Percentiles rank a stretch among this genome's conserved stretches.
Conservation (phyloP, 2,888 invertebrate genomes). For the Bellardia pandia region DNA sequence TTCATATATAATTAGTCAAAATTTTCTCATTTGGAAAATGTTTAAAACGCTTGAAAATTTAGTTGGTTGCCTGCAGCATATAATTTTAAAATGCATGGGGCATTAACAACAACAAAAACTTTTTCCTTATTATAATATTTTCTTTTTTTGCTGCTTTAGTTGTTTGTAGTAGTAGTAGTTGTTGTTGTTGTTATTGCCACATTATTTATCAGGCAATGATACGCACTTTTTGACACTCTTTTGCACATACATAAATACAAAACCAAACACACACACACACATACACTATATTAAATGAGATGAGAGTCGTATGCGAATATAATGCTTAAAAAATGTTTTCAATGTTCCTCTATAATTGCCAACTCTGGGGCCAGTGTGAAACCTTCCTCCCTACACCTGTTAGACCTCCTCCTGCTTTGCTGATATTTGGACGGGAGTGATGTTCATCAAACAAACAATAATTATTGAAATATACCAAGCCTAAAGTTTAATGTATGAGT, state of each 20-base stretch:
- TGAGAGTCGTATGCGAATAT: slow-evolving; percentile 6
- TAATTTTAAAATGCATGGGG: slow-evolving; percentile 46
- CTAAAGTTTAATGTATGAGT: slow-evolving; percentile 65
- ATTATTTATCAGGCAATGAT: slow-evolving; percentile 70
- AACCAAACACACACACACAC: background rate
- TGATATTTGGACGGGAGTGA: background rate
- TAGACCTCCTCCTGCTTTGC: background rate
- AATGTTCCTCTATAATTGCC: slow-evolving; percentile 51
- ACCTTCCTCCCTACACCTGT: background rate
- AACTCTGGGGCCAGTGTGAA: background rate
- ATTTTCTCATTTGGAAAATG: background rate
- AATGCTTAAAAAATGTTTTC: slow-evolving; percentile 19
- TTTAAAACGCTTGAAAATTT: background rate
- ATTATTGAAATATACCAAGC: slow-evolving; percentile 62
- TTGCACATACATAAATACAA: slow-evolving; percentile 11
- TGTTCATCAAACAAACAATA: slow-evolving; percentile 63
- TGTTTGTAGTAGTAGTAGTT: background rate
- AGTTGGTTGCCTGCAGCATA: slow-evolving; percentile 60
- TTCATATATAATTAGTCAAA: too few species aligned
- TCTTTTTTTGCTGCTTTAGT: background rate
- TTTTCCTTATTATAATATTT: slow-evolving; percentile 62
- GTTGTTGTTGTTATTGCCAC: slow-evolving; percentile 39
- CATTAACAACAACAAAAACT: slow-evolving; percentile 26
- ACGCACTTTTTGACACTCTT: slow-evolving; percentile 73
- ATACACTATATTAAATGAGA: background rate